These are phyloP conservation scores for Cladorhizidae sp. DNA, from an alignment of 37 sponge, comb jelly and placozoan genomes.

Conservation along the genomic window DNA sequence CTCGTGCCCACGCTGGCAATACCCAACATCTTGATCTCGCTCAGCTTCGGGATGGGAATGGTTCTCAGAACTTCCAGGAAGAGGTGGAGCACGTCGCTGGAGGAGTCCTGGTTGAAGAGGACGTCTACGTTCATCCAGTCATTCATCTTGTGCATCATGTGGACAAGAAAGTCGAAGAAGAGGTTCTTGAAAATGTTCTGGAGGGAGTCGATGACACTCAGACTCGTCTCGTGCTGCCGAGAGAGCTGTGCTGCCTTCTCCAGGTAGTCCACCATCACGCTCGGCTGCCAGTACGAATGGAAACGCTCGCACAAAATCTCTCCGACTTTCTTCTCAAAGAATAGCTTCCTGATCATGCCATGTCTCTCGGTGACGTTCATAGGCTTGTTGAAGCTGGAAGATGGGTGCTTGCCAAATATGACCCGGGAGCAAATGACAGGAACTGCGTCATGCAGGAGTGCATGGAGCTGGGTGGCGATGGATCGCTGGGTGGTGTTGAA, in stretches of 20 bases:
- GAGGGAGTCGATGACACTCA: conserved; percentile 78
- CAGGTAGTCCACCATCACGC: conserved; percentile 70
- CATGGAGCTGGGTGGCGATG: conserved; percentile 19
- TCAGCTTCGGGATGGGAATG: conserved; percentile 58
- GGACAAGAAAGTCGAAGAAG: conserved; percentile 82
- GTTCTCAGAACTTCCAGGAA: conserved; percentile 55
- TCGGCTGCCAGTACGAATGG: conserved; percentile 76
- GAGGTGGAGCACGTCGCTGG: conserved; percentile 26
- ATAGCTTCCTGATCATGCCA: conserved; percentile 10
- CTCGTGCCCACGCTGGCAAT: not conserved
- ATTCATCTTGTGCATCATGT: conserved; percentile 80
- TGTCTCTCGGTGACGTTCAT: conserved; percentile 38
- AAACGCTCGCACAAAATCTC: conserved; percentile 63
- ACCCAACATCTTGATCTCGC: conserved; percentile 62
- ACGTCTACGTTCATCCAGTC: conserved; percentile 75
- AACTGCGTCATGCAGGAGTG: conserved; percentile 54
- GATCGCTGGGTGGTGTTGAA: not conserved
- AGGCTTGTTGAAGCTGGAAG: conserved; percentile 36
- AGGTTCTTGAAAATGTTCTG: conserved; percentile 64
- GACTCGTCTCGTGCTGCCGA: conserved; percentile 55
- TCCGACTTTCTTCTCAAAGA: conserved; percentile 66
- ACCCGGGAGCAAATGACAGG: conserved; percentile 55
- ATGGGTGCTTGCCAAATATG: conserved; percentile 25
- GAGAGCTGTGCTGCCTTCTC: conserved; percentile 65
- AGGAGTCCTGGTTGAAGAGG: conserved; percentile 29